Conservation (phyloP, 2,888 invertebrate species). For the Andrena marginata region DNA sequence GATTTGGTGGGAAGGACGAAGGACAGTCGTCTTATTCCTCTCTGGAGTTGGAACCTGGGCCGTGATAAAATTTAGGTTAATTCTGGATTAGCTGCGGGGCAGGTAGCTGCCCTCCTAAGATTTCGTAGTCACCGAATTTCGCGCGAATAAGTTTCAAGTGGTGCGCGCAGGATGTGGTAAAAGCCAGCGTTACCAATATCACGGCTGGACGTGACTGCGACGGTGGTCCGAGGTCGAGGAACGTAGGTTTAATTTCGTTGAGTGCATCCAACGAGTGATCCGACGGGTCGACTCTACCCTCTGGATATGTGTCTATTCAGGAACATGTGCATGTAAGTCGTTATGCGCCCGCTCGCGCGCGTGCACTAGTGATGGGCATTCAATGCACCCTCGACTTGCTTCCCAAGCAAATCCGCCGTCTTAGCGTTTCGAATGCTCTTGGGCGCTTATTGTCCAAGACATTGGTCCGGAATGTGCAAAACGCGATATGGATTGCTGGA, state of each 20-base stretch:
- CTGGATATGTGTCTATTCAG: conserved; percentile 54
- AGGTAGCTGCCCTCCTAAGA: background rate
- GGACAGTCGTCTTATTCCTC: background rate
- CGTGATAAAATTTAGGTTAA: conserved; percentile 9
- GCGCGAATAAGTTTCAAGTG: conserved; percentile 50
- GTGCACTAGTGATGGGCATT: conserved; percentile 44
- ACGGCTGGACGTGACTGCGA: conserved; percentile 66
- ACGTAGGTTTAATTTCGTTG: conserved; percentile 84
- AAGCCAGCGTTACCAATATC: conserved; percentile 66
- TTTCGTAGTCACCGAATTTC: conserved; percentile 38
- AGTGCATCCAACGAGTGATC: conserved; percentile 83
- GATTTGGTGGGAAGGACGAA: background rate
- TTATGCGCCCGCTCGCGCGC: conserved; percentile 27
- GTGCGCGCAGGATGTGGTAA: conserved; percentile 55
- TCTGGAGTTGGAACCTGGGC: background rate
- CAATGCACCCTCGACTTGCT: conserved; percentile 23
- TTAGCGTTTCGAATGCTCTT: conserved; percentile 23
- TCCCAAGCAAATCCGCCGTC: conserved; percentile 41
- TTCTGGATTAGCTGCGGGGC: background rate
- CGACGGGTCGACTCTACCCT: conserved; percentile 62
- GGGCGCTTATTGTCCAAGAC: conserved; percentile 14
- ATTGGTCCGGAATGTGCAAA: background rate
- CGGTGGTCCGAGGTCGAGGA: conserved; percentile 72
- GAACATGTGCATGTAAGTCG: conserved; percentile 42
- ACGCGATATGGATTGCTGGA: background rate